Conservation (phyloP, 2,888 invertebrate species). For the Parasteatoda lunata region DNA sequence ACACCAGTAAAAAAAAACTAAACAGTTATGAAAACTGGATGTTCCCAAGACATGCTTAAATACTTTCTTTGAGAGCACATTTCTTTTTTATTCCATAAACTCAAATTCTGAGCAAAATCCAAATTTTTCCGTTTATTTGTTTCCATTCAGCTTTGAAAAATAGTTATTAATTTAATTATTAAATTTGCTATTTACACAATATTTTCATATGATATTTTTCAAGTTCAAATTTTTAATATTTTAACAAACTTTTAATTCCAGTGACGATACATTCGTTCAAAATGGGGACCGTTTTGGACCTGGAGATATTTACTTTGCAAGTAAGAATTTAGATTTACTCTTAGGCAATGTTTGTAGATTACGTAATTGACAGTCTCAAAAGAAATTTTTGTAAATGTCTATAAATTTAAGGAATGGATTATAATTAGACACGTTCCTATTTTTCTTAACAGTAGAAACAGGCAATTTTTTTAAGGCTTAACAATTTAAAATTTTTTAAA, state of each 20-base stretch:
- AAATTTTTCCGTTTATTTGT: no score
- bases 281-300: constrained; percentile 41
- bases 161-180: background rate
- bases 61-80: no score
- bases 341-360: no score
- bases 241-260: constrained; percentile 11
- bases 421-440: background rate
- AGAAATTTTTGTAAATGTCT: background rate
- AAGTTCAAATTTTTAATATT: background rate
- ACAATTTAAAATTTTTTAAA: no score
- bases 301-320: constrained; percentile 43
- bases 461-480: background rate
- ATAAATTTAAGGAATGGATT: background rate
- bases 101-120: no score
- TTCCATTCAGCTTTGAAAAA: no score
- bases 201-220: background rate
- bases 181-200: background rate
- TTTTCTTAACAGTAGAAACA: background rate
- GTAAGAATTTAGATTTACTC: constrained; percentile 3
- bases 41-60: no score
- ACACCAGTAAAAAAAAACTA: no score
- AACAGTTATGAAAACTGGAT: no score
- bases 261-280: constrained; percentile 36
- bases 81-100: no score
- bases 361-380: no score